These are phyloP conservation scores for Batillaria attramentaria DNA, from an alignment of 1,140 invertebrate species.

Conservation along the genomic window DNA sequence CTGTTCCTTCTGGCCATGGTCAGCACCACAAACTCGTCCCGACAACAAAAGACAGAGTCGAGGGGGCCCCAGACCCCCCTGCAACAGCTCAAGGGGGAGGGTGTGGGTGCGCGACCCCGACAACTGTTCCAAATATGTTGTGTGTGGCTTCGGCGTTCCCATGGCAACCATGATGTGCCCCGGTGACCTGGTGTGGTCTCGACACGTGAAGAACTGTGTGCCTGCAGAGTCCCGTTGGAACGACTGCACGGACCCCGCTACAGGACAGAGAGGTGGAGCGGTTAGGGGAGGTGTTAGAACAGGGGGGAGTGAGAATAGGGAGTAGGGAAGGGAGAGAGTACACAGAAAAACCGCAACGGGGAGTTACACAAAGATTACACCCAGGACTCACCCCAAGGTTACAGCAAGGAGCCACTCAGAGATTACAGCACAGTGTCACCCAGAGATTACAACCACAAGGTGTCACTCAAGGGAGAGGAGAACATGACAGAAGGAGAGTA, in stretches of 20 bases:
- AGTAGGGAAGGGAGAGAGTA: not conserved
- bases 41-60: no score
- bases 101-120: constrained; percentile 39
- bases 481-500: not conserved
- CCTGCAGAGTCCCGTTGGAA: constrained; percentile 38
- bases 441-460: no score
- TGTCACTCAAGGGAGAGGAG: no score
- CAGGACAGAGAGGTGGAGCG: not conserved
- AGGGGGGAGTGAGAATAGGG: not conserved
- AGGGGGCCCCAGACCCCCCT: no score
- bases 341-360: not conserved
- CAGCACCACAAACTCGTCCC: no score
- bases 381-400: no score
- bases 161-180: constrained; percentile 35
- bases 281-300: not conserved
- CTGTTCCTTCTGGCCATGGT: no score
- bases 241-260: no score
- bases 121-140: constrained; percentile 42
- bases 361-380: not conserved
- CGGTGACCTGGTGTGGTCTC: constrained; percentile 34
- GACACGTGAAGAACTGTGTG: constrained; percentile 40
- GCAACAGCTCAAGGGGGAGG: no score
- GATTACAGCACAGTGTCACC: no score
- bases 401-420: no score
- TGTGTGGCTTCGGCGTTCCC: constrained; percentile 39